phyloP scores from a whole-genome alignment of 2,797 vertebrate species.

The Poecilia gillii region DNA sequence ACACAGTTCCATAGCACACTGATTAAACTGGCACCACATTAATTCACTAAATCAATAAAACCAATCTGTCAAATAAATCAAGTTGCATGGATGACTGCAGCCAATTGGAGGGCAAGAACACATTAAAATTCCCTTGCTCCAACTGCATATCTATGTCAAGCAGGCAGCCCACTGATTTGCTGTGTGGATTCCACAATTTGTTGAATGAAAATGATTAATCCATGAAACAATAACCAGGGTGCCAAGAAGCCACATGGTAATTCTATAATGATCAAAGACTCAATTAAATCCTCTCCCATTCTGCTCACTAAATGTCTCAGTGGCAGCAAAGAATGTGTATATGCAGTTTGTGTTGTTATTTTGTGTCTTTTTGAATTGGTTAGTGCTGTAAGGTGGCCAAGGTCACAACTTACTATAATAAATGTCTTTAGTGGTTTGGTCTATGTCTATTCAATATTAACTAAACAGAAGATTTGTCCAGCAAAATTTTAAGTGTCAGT shows the following conservation, averaged over 20 bases:
- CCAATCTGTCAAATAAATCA: slow-evolving; percentile 84
- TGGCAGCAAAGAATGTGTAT: slow-evolving; percentile 45
- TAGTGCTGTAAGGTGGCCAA: slow-evolving; percentile 27
- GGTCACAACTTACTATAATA: slow-evolving; percentile 54
- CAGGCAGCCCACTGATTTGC: slow-evolving; percentile 68
- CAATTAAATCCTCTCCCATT: slow-evolving; percentile 75
- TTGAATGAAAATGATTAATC: slow-evolving; percentile 78
- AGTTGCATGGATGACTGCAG: slow-evolving; percentile 69
- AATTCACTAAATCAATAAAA: slow-evolving; percentile 84
- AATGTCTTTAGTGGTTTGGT: slow-evolving; percentile 53
- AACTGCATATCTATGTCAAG: slow-evolving; percentile 73
- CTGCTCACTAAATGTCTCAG: slow-evolving; percentile 69
- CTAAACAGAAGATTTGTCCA: slow-evolving; percentile 42
- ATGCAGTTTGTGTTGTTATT: slow-evolving; percentile 28
- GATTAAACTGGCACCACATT: slow-evolving; percentile 83
- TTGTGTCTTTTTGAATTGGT: slow-evolving; percentile 29
- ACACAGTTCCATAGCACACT: slow-evolving; percentile 75
- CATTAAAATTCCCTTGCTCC: slow-evolving; percentile 70
- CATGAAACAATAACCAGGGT: slow-evolving; percentile 77
- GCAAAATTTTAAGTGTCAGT: slow-evolving; percentile 49
- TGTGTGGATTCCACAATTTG: slow-evolving; percentile 75
- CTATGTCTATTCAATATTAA: slow-evolving; percentile 33
- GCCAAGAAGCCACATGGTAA: slow-evolving; percentile 75
- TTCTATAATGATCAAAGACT: slow-evolving; percentile 79
- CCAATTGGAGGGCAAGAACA: slow-evolving; percentile 72